These are phyloP conservation scores for Corvus cornix DNA, from an alignment of 2,113 vertebrate genomes.

Conservation along the genomic window DNA sequence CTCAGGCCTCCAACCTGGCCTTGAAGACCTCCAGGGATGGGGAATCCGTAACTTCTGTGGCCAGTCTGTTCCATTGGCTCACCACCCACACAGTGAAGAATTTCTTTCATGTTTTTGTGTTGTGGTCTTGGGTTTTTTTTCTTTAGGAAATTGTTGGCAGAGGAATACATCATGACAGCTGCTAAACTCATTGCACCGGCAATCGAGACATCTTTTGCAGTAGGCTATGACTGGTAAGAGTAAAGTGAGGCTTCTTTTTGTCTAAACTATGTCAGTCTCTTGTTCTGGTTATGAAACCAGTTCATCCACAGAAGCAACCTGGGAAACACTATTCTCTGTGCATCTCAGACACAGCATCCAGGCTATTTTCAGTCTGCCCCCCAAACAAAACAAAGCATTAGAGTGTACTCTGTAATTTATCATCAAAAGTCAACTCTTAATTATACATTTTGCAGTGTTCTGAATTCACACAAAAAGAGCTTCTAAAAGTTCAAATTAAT, in stretches of 20 bases:
- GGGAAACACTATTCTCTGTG: background rate
- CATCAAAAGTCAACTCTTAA: background rate
- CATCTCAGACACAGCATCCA: background rate
- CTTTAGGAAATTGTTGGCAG: conserved; percentile 87
- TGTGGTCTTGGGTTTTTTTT: background rate
- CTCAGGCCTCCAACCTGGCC: background rate
- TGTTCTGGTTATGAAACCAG: background rate
- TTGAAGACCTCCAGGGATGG: background rate
- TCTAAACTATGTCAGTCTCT: background rate
- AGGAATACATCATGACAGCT: conserved; percentile 96
- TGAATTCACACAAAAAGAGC: background rate
- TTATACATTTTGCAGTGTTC: background rate
- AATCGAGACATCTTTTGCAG: conserved; percentile 89
- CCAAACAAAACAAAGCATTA: background rate
- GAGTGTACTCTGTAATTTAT: background rate
- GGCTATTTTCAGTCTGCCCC: background rate
- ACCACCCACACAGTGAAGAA: background rate
- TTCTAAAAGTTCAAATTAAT: background rate
- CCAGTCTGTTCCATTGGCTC: background rate
- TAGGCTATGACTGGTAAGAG: conserved; percentile 93
- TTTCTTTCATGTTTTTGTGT: background rate
- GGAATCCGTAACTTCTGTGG: background rate
- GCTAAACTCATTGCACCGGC: conserved; percentile 95
- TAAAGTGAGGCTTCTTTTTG: background rate
- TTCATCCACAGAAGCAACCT: background rate